A percentile compares a stretch with the other conserved stretches of the same genome.
phyloP scores from a whole-genome alignment of 2,888 invertebrate species.

The Escarpia spicata region DNA sequence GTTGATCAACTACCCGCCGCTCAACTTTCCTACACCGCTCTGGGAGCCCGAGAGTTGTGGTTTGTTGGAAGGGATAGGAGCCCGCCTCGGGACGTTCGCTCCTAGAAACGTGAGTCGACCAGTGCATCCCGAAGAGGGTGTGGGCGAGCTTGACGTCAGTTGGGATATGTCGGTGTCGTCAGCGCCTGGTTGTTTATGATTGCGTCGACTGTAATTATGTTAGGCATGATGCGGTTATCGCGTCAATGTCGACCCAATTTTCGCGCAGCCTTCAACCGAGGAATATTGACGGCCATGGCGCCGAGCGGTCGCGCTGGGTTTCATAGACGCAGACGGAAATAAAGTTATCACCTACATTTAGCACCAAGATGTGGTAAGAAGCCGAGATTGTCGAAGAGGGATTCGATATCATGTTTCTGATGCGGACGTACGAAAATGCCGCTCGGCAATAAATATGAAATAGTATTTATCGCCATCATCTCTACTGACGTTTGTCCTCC shows the following conservation, averaged over 20 bases:
- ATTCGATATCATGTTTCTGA: neutral
- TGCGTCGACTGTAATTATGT: neutral
- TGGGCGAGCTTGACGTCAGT: neutral
- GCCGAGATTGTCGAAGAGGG: neutral
- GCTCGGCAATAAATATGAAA: neutral
- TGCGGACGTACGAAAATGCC: neutral
- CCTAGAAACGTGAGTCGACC: neutral
- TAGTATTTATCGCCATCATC: neutral
- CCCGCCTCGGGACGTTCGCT: neutral
- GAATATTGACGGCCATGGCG: neutral
- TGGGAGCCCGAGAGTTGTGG: neutral
- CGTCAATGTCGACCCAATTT: conserved; percentile 12
- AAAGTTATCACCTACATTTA: neutral
- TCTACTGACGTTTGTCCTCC: neutral
- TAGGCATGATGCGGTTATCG: neutral
- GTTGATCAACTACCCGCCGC: neutral
- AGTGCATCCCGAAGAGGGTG: neutral
- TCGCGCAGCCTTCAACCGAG: neutral
- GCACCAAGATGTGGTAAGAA: neutral
- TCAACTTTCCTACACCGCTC: neutral
- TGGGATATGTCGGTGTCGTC: neutral
- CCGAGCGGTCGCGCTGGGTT: neutral
- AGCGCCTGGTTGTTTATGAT: neutral
- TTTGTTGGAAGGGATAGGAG: neutral
- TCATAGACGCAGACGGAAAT: conserved; percentile 1